Evolutionary conservation across 2,888 invertebrate species (phyloP), one percentile per base, ranked within the genome.

Genomic region (Calameuta idolon): DNA sequence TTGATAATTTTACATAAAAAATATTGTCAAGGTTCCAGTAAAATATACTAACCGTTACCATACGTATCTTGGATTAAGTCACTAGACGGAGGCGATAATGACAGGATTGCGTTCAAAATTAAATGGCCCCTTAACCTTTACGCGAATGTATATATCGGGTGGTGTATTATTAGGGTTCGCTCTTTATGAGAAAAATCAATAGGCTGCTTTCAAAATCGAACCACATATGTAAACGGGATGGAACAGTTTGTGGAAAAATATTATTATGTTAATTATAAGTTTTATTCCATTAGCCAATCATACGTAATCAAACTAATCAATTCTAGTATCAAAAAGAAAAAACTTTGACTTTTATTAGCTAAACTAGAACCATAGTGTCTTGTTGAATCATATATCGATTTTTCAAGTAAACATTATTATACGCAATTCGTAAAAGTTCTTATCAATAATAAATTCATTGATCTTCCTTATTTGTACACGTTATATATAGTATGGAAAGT

Each of bases 31-130:
- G 15, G 23, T 55, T 9, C 55, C 55, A 55, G 2, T 5, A 23
- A 55, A 55, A 23, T 55, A 55, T 15, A 23, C 15, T 40, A 15
- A 40, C 40, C 15, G 40, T 15, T 15, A 15, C 15, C 15, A 15
- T 15, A 15, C 30, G 71, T 71, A 71, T 33, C 30, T 34, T 71
- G 12, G 15, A 71, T 71, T 71, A 71, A 71, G 34, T 71, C 71
- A 31, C 23, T 31, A 71, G 34, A 71, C 71, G 71, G 23, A 71
- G 71, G 71, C 33, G 71, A 71, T 71, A 30, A 71, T 71, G 71
- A 15, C 3, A 23, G 34, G 11, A 34, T 23, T 34, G 30, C 71
- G 33, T 71, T 71, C 34, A 31, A 34, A 71, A 33, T 31, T 71
- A 34, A 71, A 30, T 30, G 23, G 71, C 30, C 71, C 71, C 30